These are phyloP conservation scores for Himantopus leucocephalus DNA, from an alignment of 2,113 vertebrate genomes.

Conservation along the genomic window DNA sequence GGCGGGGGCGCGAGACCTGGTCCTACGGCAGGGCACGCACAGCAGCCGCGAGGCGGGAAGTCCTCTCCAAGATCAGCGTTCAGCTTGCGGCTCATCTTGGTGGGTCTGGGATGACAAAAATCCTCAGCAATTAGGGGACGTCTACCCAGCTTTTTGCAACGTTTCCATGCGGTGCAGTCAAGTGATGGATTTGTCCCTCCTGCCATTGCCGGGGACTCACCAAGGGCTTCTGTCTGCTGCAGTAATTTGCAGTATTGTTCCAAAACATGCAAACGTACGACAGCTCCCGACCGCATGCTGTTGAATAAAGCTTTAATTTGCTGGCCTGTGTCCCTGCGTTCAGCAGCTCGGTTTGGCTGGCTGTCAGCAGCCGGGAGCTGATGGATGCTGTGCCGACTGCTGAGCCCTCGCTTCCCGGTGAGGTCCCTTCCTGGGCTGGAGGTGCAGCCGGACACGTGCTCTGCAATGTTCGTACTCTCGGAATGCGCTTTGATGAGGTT, in stretches of 20 bases:
- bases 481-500: accelerated
- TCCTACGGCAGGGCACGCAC: not conserved
- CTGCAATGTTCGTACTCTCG: accelerated
- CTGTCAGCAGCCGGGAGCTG: not conserved
- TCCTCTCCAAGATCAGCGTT: not conserved
- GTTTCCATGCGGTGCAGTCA: not conserved
- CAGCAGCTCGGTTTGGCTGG: not conserved
- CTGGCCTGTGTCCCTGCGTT: not conserved
- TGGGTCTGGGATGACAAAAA: not conserved
- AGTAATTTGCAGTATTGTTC: not conserved
- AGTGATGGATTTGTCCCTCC: not conserved
- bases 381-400: not conserved
- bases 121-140: too few relatives aligned
- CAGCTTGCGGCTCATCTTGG: too few relatives aligned
- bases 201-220: accelerated
- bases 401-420: not conserved
- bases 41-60: not conserved
- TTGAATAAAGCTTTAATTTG: not conserved
- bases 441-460: not conserved
- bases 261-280: not conserved
- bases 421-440: not conserved
- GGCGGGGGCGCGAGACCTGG: accelerated
- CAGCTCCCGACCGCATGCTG: not conserved
- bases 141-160: accelerated
- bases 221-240: not conserved